A percentile compares a stretch with the other conserved stretches of the same genome.
Evolutionary conservation across 2,888 invertebrate genomes (phyloP).

Genomic region (Aphrophora alni): DNA sequence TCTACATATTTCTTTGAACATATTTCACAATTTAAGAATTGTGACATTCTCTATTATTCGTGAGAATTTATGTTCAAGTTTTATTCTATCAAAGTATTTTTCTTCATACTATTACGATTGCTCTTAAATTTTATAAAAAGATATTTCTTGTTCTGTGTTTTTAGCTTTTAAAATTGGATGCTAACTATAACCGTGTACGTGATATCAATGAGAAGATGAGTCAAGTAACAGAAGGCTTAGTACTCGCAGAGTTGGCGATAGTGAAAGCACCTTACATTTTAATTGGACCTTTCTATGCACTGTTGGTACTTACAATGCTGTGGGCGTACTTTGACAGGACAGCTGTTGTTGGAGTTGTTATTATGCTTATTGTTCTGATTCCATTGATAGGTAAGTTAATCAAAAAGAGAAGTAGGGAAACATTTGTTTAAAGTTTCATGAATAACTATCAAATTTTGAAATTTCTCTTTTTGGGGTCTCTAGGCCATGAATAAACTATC

Average conservation of each 20-base stretch:
- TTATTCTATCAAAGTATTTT: too few relatives aligned
- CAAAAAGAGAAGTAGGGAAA: too few relatives aligned
- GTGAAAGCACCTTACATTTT: conserved; percentile 31
- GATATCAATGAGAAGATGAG: conserved; percentile 36
- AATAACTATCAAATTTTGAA: too few relatives aligned
- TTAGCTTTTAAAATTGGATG: conserved; percentile 27
- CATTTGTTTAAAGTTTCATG: too few relatives aligned
- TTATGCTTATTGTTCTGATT: conserved; percentile 24
- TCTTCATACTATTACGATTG: too few relatives aligned
- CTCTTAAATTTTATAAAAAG: too few relatives aligned
- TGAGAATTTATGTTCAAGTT: too few relatives aligned
- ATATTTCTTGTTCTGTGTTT: too few relatives aligned
- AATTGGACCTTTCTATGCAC: conserved; percentile 31
- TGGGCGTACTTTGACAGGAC: conserved; percentile 35
- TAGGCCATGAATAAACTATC: too few relatives aligned
- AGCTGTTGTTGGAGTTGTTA: conserved; percentile 22
- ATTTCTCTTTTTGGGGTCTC: background rate
- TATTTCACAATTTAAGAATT: too few relatives aligned
- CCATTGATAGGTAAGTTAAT: conserved; percentile 20
- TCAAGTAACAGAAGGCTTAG: conserved; percentile 30
- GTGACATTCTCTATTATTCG: too few relatives aligned
- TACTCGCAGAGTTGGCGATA: conserved; percentile 30
- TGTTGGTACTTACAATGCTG: conserved; percentile 28
- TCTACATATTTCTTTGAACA: too few relatives aligned
- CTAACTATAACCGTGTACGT: conserved; percentile 22